A percentile compares a stretch with the other conserved stretches of the same genome.
phyloP scores from a whole-genome alignment of 2,888 invertebrate species.

The Corbicula japonica region DNA sequence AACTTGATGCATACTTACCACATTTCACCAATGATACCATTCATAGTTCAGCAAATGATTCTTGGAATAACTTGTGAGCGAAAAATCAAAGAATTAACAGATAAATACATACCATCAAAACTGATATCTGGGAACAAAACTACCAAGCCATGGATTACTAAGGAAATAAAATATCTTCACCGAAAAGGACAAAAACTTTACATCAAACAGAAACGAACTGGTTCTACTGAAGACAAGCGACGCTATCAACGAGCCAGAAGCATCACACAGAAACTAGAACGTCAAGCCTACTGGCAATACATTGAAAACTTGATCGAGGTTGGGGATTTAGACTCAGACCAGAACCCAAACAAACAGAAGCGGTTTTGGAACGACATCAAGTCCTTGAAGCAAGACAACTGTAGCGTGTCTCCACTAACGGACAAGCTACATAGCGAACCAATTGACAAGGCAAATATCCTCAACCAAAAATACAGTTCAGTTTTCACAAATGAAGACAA shows the following conservation, averaged over 20 bases:
- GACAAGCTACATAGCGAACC: too few relatives aligned
- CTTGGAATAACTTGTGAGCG: conserved; percentile 10
- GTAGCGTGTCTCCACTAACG: conserved; percentile 17
- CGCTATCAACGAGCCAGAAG: conserved; percentile 8
- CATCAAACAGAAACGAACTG: conserved; percentile 7
- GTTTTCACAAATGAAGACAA: too few relatives aligned
- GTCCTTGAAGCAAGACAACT: conserved; percentile 10
- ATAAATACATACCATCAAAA: conserved; percentile 10
- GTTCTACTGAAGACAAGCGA: neutral
- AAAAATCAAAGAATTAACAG: neutral
- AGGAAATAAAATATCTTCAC: conserved; percentile 6
- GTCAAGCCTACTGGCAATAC: conserved; percentile 14
- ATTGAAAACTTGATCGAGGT: conserved; percentile 29
- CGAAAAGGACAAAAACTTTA: conserved; percentile 20
- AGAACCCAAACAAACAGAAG: conserved; percentile 23
- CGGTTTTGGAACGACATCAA: conserved; percentile 22
- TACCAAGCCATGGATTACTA: conserved; percentile 19
- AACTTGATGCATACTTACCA: neutral
- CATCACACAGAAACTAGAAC: conserved; percentile 14
- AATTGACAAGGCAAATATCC: too few relatives aligned
- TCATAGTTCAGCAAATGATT: too few relatives aligned
- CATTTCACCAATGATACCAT: neutral
- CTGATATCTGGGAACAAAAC: neutral
- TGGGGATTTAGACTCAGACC: neutral
- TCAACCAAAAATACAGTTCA: too few relatives aligned